Base-by-base conservation (phyloP, 2,888 invertebrate species). In the Netelia melanura region DNA sequence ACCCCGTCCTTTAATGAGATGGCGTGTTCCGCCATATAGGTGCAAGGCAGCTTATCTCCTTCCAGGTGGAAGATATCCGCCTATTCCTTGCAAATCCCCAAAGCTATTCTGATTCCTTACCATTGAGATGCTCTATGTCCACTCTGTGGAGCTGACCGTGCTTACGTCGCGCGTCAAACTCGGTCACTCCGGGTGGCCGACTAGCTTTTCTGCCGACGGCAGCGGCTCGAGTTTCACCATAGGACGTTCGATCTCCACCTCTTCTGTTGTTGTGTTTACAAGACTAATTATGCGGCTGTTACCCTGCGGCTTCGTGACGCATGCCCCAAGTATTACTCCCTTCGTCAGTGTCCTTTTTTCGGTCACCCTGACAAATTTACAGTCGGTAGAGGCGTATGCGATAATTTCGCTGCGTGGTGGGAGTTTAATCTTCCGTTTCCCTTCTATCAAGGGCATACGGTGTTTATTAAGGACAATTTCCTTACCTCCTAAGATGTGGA, bases 61-160 rank as follows among this genome's bases (percentile, higher is more conserved):
- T 82, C 80, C n/a, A 88, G 65, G 54, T 84, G 72, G 54, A 89
- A 88, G 23, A 86, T 71, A 14, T 48, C 11, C 8, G 43, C 25
- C 11, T 43, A 52, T 21, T 25, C 48, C 11, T 62, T 48, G 56
- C 74, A 68, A 56, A 44, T 64, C 72, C 78, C 30, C 30, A 38
- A 6, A 38, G 5, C 6, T 5, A 38, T 38, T 38, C 30, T 38
- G 30, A 5, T 38, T 86, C 83, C 56, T 84, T 83, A 3, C 3
- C 0, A 23, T 72, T 81, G 10, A 85, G 72, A 56, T 87, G 86
- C 5, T 21, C 21, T 21, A n/a, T 17, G n/a, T 64, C 64, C n/a
- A 14, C 6, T n/a, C 17, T 54, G 5, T 8, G 0, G 54, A 14
- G 3, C 54, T 14, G n/a, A 54, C 54, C n/a, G 1, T 14, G 17